phyloP scores from a whole-genome alignment of 1,140 invertebrate species.

The Bombyx mori region DNA sequence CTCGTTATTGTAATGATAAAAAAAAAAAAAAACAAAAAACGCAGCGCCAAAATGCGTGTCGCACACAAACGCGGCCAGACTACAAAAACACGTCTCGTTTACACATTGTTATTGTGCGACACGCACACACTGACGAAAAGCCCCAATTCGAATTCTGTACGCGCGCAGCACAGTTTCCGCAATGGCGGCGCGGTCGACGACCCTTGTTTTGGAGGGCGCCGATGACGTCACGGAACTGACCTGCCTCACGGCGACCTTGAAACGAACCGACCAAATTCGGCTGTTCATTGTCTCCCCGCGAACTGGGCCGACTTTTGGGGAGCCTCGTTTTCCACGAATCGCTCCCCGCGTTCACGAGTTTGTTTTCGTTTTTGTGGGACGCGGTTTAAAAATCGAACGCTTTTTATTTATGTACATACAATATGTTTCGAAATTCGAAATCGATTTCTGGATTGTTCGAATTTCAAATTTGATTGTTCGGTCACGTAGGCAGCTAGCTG shows the following conservation, averaged over 20 bases:
- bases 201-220: conserved; percentile 64
- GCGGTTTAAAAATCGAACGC: conserved; percentile 10
- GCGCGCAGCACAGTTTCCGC: conserved; percentile 63
- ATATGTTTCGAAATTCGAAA: too few species aligned
- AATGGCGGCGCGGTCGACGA: conserved; percentile 56
- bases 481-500: too few species aligned
- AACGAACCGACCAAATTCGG: conserved; percentile 25
- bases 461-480: too few species aligned
- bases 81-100: conserved; percentile 9
- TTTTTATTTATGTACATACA: too few species aligned
- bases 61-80: conserved; percentile 16
- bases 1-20: too few species aligned
- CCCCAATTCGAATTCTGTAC: conserved; percentile 66
- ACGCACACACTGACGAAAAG: conserved; percentile 42
- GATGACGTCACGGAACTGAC: conserved; percentile 60
- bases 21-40: background rate
- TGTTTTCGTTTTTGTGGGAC: background rate
- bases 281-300: conserved; percentile 12
- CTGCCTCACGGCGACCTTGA: conserved; percentile 61
- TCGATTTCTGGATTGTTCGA: too few species aligned
- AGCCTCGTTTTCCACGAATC: background rate
- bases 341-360: conserved; percentile 1
- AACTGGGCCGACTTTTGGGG: conserved; percentile 8
- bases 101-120: conserved; percentile 9
- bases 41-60: conserved; percentile 8